Conservation (phyloP, 2,797 vertebrate species). For the Melanotaenia nigrans region DNA sequence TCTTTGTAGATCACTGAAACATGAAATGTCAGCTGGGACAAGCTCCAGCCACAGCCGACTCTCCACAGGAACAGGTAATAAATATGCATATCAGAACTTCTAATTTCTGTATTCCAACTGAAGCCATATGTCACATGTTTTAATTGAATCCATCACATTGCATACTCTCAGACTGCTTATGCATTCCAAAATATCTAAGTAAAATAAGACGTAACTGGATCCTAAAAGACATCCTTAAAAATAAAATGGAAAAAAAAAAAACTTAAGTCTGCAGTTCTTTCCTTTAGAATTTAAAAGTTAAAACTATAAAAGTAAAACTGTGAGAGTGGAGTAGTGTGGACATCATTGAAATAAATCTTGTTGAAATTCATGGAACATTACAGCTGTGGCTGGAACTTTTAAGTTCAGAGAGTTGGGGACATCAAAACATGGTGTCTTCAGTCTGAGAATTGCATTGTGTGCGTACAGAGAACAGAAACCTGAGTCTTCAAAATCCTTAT, state of each 20-base stretch:
- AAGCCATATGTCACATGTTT: background rate
- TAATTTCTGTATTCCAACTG: background rate
- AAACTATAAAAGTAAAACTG: constrained; percentile 9
- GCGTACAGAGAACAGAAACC: constrained; percentile 22
- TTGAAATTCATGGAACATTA: constrained; percentile 56
- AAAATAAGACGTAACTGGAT: background rate
- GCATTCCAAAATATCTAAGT: background rate
- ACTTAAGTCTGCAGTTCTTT: background rate
- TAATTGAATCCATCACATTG: background rate
- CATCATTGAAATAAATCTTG: constrained; percentile 44
- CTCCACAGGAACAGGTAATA: background rate
- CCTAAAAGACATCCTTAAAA: constrained; percentile 4
- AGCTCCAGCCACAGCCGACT: background rate
- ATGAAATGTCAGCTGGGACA: background rate
- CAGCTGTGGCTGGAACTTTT: constrained; percentile 25
- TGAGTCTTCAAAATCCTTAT: constrained; percentile 34
- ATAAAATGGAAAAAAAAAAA: constrained; percentile 14
- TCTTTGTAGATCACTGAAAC: constrained; percentile 3
- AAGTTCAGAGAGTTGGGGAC: constrained; percentile 37
- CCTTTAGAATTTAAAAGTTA: constrained; percentile 3
- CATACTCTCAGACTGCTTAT: background rate
- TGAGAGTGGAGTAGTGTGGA: background rate
- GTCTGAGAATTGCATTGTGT: constrained; percentile 26
- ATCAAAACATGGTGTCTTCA: constrained; percentile 42
- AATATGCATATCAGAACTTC: background rate